Percentiles rank a stretch among this genome's conserved stretches.
phyloP scores from a whole-genome alignment of 1,140 invertebrate species.

The Araneus ventricosus region DNA sequence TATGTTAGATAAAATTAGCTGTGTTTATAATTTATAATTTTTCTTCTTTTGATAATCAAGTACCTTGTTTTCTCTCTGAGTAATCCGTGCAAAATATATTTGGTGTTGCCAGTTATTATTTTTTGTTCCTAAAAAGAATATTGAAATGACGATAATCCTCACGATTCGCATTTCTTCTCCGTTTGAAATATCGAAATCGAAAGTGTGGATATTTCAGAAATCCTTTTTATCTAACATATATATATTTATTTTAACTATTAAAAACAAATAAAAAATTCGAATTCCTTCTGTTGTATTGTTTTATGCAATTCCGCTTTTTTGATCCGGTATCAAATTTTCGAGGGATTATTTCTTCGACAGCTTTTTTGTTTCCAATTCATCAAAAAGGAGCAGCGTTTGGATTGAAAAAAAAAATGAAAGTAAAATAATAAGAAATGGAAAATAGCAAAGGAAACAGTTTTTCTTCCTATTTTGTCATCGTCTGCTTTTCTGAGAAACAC shows the following conservation, averaged over 20 bases:
- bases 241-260: not conserved
- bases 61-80: no score
- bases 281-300: not conserved
- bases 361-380: slow-evolving; percentile 47
- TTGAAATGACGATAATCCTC: not conserved
- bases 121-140: not conserved
- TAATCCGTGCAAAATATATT: not conserved
- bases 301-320: slow-evolving; percentile 33
- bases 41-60: no score
- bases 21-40: no score
- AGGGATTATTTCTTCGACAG: slow-evolving; percentile 41
- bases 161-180: not conserved
- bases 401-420: not conserved
- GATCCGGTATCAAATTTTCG: slow-evolving; percentile 25
- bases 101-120: not conserved
- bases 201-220: not conserved
- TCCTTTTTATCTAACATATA: not conserved
- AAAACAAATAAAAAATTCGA: not conserved
- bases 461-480: not conserved
- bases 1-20: no score
- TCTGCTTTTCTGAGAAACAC: not conserved
- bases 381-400: not conserved
- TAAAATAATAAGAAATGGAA: not conserved
- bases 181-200: not conserved
- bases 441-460: not conserved